phyloP scores from a whole-genome alignment of 2,113 vertebrate genomes.

The Chelonoidis abingdonii region DNA sequence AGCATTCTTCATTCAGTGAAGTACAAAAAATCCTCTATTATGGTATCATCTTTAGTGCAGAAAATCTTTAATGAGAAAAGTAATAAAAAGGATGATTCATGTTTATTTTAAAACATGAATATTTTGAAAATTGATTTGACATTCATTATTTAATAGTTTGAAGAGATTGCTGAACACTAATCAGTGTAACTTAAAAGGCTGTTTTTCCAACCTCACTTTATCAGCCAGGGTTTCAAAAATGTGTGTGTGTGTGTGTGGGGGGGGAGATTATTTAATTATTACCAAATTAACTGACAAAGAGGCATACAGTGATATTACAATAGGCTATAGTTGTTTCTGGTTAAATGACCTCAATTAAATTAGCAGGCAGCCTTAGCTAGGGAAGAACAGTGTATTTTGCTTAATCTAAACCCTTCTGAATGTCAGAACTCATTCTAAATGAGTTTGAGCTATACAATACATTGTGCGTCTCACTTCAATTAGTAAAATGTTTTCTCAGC shows the following conservation, averaged over 20 bases:
- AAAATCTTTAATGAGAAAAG: neutral
- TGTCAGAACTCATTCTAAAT: conserved; percentile 18
- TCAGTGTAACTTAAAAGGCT: neutral
- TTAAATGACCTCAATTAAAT: conserved; percentile 1
- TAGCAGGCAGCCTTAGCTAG: neutral
- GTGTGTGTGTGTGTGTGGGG: neutral
- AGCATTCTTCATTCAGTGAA: neutral
- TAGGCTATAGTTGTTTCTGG: neutral
- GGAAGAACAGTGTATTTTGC: conserved; percentile 19
- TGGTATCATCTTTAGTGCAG: neutral
- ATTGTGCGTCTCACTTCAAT: neutral
- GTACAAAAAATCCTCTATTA: neutral
- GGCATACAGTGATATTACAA: neutral
- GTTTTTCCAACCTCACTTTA: neutral
- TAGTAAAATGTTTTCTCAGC: neutral
- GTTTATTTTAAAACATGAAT: conserved; percentile 14
- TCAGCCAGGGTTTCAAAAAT: neutral
- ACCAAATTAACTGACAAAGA: conserved; percentile 9
- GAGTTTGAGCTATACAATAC: neutral
- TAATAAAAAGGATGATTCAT: neutral
- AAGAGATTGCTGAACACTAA: neutral
- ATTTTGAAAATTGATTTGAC: neutral
- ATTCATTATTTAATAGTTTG: conserved; percentile 15
- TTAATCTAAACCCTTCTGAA: neutral
- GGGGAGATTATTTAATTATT: neutral